Percentiles rank a stretch among this genome's conserved stretches.
Evolutionary conservation across 1,140 invertebrate species (phyloP).

Genomic region (Bombus superbus): DNA sequence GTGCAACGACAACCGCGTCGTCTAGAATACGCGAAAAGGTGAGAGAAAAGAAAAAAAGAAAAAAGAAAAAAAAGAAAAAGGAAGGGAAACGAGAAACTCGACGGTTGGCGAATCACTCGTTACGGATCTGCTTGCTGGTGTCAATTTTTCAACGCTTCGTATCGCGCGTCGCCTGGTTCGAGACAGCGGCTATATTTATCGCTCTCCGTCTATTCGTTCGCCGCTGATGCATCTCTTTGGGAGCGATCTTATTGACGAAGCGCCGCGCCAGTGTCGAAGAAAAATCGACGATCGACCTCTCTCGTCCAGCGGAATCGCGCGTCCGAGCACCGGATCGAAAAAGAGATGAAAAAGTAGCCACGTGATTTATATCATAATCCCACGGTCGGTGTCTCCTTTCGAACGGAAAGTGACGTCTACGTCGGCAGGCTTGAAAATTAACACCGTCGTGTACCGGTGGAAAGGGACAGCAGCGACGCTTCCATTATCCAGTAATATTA

Average conservation of each 20-base stretch:
- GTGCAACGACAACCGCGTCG: not conserved
- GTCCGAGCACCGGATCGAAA: not conserved
- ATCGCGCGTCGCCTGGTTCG: not conserved
- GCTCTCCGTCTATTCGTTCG: slow-evolving; percentile 48
- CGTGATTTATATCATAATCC: slow-evolving; percentile 67
- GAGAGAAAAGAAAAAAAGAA: not conserved
- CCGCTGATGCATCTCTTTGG: slow-evolving; percentile 64
- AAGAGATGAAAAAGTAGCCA: no score
- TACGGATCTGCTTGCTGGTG: slow-evolving; percentile 38
- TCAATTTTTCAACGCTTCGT: slow-evolving; percentile 68
- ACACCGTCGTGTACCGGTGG: not conserved
- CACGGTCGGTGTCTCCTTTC: not conserved
- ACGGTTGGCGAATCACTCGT: slow-evolving; percentile 44
- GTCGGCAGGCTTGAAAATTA: slow-evolving; percentile 20
- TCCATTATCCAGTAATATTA: slow-evolving; percentile 32
- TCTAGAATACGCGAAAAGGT: not conserved
- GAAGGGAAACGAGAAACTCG: not conserved
- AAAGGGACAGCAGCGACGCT: not conserved
- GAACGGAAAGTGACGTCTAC: not conserved
- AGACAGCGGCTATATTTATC: slow-evolving; percentile 58
- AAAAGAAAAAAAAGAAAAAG: no score
- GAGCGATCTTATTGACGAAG: slow-evolving; percentile 66
- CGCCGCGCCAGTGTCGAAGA: slow-evolving; percentile 29
- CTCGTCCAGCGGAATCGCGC: not conserved
- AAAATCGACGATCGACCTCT: slow-evolving; percentile 64